phyloP scores from a whole-genome alignment of 2,113 vertebrate species.

The Campylorhamphus procurvoides region DNA sequence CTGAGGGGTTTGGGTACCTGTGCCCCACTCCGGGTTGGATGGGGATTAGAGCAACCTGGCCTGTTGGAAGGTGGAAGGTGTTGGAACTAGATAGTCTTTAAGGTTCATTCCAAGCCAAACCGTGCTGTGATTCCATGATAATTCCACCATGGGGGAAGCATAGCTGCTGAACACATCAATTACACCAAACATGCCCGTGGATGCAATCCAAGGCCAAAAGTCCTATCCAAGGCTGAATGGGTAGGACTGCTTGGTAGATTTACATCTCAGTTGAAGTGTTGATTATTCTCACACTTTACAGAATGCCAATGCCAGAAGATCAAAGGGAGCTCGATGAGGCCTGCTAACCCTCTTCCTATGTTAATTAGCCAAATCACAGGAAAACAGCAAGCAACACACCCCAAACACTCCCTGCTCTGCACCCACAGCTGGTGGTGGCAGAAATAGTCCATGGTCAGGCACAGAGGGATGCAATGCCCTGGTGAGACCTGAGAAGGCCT shows the following conservation, averaged over 20 bases:
- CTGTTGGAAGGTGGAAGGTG: background rate
- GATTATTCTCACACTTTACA: background rate
- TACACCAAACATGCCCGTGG: fast-evolving
- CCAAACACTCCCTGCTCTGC: background rate
- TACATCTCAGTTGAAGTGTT: background rate
- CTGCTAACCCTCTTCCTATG: background rate
- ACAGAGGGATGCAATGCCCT: background rate
- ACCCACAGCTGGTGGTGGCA: background rate
- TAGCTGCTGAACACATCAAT: background rate
- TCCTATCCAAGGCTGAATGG: background rate
- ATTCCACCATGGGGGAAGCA: background rate
- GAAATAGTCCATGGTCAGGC: background rate
- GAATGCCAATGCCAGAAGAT: background rate
- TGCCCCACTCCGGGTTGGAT: background rate
- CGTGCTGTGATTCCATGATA: background rate
- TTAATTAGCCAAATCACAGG: background rate
- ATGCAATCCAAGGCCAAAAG: background rate
- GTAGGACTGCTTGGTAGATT: background rate
- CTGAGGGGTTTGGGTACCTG: background rate
- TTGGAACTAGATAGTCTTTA: background rate
- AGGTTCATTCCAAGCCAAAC: background rate
- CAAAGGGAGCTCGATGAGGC: background rate
- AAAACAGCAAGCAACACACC: fast-evolving
- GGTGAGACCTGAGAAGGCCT: background rate
- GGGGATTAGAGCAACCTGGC: background rate